These are phyloP conservation scores for Caenorhabditis wallacei DNA, from an alignment of 2,888 invertebrate genomes.

Conservation along the genomic window DNA sequence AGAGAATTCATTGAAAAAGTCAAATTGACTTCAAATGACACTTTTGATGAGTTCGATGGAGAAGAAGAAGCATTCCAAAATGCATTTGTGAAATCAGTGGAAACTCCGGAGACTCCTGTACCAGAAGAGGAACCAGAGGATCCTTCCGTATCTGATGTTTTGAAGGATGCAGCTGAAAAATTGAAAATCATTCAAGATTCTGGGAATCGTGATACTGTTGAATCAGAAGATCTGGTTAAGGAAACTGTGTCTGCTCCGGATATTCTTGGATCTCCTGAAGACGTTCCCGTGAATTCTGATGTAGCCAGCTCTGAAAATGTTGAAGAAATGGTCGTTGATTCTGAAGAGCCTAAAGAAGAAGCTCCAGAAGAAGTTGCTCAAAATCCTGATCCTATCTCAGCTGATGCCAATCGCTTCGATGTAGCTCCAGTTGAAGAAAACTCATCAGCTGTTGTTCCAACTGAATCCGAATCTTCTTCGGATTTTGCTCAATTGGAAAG, in stretches of 20 bases:
- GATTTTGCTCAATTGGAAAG: conserved; percentile 14
- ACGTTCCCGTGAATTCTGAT: background rate
- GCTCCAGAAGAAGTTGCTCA: background rate
- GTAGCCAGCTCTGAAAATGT: background rate
- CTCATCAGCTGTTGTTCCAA: background rate
- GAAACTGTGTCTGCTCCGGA: conserved; percentile 13
- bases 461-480: background rate
- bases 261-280: background rate
- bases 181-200: conserved; percentile 12
- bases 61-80: conserved; percentile 44
- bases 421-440: background rate
- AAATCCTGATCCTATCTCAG: background rate
- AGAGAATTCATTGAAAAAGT: conserved; percentile 44
- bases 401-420: conserved; percentile 1
- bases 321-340: background rate
- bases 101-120: conserved; percentile 24
- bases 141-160: conserved; percentile 11
- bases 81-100: conserved; percentile 46
- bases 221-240: background rate
- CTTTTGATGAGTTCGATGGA: conserved; percentile 41
- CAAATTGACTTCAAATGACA: conserved; percentile 41
- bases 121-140: conserved; percentile 6
- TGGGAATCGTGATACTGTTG: background rate
- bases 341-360: background rate
- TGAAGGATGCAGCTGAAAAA: conserved; percentile 38